Conservation (phyloP, 2,888 invertebrate genomes). For the Dicyrtomina minuta region DNA sequence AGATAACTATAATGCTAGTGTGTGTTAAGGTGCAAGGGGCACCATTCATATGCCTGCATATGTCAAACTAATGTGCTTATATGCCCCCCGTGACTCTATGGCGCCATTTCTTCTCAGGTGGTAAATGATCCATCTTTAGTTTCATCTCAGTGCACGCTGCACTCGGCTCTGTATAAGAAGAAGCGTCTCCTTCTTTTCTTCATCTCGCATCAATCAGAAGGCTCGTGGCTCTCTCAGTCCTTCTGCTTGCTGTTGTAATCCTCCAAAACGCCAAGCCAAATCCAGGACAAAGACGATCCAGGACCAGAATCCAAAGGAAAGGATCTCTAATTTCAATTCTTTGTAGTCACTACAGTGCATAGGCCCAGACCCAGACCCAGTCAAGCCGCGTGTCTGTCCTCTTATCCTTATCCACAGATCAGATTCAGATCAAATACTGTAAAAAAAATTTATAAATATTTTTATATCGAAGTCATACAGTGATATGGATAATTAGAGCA, state of each 20-base stretch:
- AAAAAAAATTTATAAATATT: constrained; percentile 30
- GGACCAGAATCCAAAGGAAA: too few species aligned
- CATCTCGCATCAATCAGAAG: not conserved
- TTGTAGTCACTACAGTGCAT: too few species aligned
- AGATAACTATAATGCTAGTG: too few species aligned
- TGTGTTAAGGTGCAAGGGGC: too few species aligned
- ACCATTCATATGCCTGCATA: not conserved
- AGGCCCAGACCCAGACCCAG: too few species aligned
- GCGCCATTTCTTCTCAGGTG: constrained; percentile 49
- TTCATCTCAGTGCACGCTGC: not conserved
- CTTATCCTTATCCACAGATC: too few species aligned
- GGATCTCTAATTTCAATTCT: too few species aligned
- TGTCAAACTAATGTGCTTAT: constrained; percentile 37
- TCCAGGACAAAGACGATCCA: not conserved
- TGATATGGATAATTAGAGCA: too few species aligned
- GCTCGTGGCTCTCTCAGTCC: not conserved
- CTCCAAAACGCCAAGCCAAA: not conserved
- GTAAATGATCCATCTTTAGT: constrained; percentile 39
- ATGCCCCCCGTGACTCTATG: constrained; percentile 44
- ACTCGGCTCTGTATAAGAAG: too few species aligned
- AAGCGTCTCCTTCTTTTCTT: not conserved
- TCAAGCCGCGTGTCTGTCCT: too few species aligned
- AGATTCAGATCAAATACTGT: too few species aligned
- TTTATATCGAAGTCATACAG: too few species aligned
- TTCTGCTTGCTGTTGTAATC: not conserved